Conservation (phyloP, 2,888 invertebrate genomes). For the Drosophila algonquin region DNA sequence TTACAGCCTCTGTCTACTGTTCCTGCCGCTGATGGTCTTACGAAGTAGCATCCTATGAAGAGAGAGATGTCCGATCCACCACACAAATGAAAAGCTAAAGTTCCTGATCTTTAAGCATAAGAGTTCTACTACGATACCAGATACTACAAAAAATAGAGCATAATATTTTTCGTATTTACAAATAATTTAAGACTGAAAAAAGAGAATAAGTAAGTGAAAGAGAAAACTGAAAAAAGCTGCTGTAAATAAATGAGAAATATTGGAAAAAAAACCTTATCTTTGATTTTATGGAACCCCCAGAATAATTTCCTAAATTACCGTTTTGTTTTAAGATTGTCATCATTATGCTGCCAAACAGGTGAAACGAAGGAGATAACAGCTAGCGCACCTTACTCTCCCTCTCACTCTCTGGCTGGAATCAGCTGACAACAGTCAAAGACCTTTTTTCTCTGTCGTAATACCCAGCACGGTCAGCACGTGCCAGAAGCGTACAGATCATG, state of each 20-base stretch:
- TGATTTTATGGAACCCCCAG: constrained; percentile 3
- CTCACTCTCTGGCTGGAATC: constrained; percentile 27
- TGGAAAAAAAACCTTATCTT: constrained; percentile 2
- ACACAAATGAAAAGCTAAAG: constrained; percentile 60
- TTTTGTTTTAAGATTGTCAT: constrained; percentile 15
- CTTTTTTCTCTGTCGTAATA: constrained; percentile 21
- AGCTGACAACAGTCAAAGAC: constrained; percentile 53
- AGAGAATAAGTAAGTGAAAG: constrained; percentile 5
- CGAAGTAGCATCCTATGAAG: constrained; percentile 50
- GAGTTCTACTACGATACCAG: constrained; percentile 33
- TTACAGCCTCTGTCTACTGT: constrained; percentile 71
- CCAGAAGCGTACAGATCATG: constrained; percentile 55
- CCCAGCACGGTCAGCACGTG: constrained; percentile 50
- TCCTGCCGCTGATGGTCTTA: constrained; percentile 78
- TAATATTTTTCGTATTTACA: constrained; percentile 27
- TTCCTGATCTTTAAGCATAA: constrained; percentile 63
- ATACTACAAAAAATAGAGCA: constrained; percentile 36
- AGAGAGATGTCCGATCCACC: constrained; percentile 32
- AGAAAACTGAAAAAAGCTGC: constrained; percentile 9
- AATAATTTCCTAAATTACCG: constrained; percentile 12
- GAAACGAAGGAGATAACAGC: constrained; percentile 26
- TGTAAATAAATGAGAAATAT: constrained; percentile 45
- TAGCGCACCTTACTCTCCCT: constrained; percentile 6
- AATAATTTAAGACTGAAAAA: constrained; percentile 51
- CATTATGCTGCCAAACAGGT: constrained; percentile 33